phyloP scores from a whole-genome alignment of 2,797 vertebrate genomes.

The Hirundo rustica region DNA sequence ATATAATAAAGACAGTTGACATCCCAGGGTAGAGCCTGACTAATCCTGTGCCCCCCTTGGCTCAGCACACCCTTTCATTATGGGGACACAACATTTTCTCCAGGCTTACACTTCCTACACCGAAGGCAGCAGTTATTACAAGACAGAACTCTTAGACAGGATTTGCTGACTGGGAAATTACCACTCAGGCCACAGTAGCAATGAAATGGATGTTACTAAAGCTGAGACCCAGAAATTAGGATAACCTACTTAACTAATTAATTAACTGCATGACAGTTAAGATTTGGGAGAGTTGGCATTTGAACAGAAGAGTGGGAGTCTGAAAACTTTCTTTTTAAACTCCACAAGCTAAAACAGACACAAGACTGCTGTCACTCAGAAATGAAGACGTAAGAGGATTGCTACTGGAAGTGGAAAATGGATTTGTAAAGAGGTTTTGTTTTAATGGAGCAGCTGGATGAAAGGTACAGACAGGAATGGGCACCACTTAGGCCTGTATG shows the following conservation, averaged over 20 bases:
- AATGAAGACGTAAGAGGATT: not conserved
- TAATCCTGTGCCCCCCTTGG: not conserved
- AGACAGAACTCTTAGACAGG: not conserved
- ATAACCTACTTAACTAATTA: not conserved
- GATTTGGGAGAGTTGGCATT: not conserved
- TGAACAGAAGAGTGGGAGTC: not conserved
- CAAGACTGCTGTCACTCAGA: not conserved
- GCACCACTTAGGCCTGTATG: not conserved
- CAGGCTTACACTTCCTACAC: rapidly evolving
- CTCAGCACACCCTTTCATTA: not conserved
- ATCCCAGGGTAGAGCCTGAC: not conserved
- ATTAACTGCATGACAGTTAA: not conserved
- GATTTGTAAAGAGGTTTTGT: not conserved
- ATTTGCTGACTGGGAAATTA: not conserved
- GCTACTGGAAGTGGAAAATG: not conserved
- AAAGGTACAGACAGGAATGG: not conserved
- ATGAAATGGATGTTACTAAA: not conserved
- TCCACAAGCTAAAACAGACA: not conserved
- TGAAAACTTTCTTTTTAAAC: not conserved
- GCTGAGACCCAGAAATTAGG: not conserved
- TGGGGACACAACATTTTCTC: rapidly evolving
- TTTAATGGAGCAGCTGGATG: not conserved
- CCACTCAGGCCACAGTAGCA: not conserved
- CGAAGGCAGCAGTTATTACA: not conserved
- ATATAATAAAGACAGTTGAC: not conserved